phyloP scores from a whole-genome alignment of 2,888 invertebrate species.

The Pammene fasciana region DNA sequence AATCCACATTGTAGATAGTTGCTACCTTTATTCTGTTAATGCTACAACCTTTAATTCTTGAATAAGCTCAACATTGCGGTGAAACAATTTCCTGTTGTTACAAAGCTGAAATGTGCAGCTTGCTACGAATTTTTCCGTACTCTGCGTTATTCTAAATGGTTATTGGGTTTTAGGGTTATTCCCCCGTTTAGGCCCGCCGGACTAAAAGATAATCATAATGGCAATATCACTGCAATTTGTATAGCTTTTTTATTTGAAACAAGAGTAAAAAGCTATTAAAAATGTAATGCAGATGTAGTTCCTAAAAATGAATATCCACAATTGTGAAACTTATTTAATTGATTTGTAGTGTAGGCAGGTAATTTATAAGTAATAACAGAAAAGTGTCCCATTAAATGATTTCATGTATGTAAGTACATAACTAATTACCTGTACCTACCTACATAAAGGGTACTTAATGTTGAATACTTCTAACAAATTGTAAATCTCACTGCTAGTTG shows the following conservation, averaged over 20 bases:
- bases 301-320: no score
- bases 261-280: neutral
- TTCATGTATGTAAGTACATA: no score
- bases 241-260: neutral
- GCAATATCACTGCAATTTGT: neutral
- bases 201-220: conserved; percentile 2
- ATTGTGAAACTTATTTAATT: no score
- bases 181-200: conserved; percentile 9
- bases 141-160: conserved; percentile 33
- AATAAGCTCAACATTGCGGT: neutral
- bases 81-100: neutral
- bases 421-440: no score
- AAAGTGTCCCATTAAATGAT: no score
- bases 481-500: no score
- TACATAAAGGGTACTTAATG: no score
- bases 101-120: neutral
- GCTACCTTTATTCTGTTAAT: no score
- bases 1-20: no score
- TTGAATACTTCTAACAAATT: no score
- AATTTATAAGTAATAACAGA: no score
- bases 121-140: conserved; percentile 19
- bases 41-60: neutral
- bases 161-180: conserved; percentile 35
- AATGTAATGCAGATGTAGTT: neutral
- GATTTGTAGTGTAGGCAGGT: no score